These are phyloP conservation scores for Cebus imitator DNA, from an alignment of 2,113 vertebrate genomes.

Conservation along the genomic window DNA sequence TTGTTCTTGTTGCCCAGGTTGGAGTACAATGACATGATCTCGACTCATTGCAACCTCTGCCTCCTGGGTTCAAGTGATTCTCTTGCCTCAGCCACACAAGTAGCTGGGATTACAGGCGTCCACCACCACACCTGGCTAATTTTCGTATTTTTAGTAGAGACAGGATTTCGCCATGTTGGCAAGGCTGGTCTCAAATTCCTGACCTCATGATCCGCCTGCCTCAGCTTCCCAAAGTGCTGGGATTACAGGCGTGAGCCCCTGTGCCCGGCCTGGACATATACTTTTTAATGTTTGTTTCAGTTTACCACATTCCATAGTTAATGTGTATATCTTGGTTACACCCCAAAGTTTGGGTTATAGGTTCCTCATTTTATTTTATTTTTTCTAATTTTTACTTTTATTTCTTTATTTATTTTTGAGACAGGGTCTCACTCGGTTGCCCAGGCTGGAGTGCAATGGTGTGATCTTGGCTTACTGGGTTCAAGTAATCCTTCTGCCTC, in stretches of 20 bases:
- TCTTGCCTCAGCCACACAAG: background rate
- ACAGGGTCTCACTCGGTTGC: background rate
- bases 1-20: background rate
- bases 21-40: background rate
- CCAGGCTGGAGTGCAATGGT: background rate
- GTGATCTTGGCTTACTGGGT: background rate
- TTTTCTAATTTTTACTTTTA: background rate
- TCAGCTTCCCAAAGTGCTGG: background rate
- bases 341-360: background rate
- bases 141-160: background rate
- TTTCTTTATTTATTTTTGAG: too few relatives aligned
- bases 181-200: background rate
- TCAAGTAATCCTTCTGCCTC: background rate
- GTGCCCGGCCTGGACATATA: too few relatives aligned
- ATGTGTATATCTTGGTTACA: background rate
- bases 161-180: background rate
- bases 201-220: background rate
- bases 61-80: background rate
- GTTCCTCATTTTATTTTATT: slow-evolving; percentile 7
- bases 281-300: slow-evolving; percentile 25
- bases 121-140: too few relatives aligned
- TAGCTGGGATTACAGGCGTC: background rate
- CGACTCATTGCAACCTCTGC: background rate
- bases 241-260: too few relatives aligned
- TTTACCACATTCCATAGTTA: background rate